Conservation (phyloP, 2,888 invertebrate genomes). For the Rhimphoctona megacephalus region DNA sequence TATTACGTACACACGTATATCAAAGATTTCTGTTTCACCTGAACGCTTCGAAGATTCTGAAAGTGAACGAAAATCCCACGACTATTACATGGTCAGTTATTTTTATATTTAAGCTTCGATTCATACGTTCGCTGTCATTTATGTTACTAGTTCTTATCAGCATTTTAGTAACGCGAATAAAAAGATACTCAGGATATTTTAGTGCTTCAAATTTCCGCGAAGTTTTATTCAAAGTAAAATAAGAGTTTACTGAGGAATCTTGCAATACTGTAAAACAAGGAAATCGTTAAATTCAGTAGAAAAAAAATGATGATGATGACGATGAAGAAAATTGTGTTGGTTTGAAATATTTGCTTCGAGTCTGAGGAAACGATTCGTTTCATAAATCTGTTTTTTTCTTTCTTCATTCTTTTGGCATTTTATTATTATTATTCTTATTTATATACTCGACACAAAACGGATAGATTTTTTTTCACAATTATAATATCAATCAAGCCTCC, state of each 20-base stretch:
- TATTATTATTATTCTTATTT: slow-evolving; percentile 23
- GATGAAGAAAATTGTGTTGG: slow-evolving; percentile 11
- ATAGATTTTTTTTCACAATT: slow-evolving; percentile 51
- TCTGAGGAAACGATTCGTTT: slow-evolving; percentile 61
- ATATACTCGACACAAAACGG: background rate
- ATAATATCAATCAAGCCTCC: slow-evolving; percentile 7
- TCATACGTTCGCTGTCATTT: background rate
- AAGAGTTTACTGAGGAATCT: background rate
- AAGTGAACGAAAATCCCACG: slow-evolving; percentile 57
- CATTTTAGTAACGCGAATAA: background rate
- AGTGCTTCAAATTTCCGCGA: slow-evolving; percentile 3
- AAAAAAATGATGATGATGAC: slow-evolving; percentile 42
- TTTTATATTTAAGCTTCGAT: slow-evolving; percentile 28
- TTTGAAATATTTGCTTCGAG: slow-evolving; percentile 36
- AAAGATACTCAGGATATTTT: slow-evolving; percentile 2
- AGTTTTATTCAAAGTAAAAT: slow-evolving; percentile 13
- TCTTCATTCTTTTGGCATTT: background rate
- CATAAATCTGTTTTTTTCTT: slow-evolving; percentile 34
- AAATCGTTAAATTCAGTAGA: slow-evolving; percentile 55
- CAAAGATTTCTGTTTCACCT: slow-evolving; percentile 8
- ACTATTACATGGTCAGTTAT: background rate
- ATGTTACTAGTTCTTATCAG: background rate
- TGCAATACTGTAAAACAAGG: background rate
- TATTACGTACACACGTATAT: background rate
- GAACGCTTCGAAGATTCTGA: slow-evolving; percentile 63